Evolutionary conservation across 2,888 invertebrate genomes (phyloP).

Genomic region (Osmoderma eremita): DNA sequence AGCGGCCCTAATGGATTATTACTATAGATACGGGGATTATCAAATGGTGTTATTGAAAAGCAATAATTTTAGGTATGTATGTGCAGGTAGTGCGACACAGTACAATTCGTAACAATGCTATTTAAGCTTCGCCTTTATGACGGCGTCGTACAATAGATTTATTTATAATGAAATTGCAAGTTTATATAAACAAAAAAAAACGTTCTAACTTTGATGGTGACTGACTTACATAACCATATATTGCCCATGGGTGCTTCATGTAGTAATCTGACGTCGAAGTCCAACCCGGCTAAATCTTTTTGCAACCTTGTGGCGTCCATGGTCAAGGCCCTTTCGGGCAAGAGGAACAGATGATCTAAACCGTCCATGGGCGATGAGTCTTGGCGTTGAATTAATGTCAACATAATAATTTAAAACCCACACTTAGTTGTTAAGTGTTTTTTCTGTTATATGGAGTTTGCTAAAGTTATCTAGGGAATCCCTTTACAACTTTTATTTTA

Average conservation of each 20-base stretch:
- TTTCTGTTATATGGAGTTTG: too few species aligned
- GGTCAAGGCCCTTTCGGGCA: slow-evolving; percentile 67
- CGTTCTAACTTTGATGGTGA: neutral
- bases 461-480: too few species aligned
- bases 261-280: slow-evolving; percentile 67
- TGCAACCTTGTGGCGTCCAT: slow-evolving; percentile 68
- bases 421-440: too few species aligned
- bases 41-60: too few species aligned
- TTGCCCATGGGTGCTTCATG: slow-evolving; percentile 68
- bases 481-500: too few species aligned
- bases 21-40: too few species aligned
- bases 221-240: slow-evolving; percentile 70
- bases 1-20: too few species aligned
- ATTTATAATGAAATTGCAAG: too few species aligned
- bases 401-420: slow-evolving; percentile 41
- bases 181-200: neutral
- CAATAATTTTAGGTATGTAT: too few species aligned
- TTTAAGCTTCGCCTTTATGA: neutral
- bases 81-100: neutral
- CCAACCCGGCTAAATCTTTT: slow-evolving; percentile 67
- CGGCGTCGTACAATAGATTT: too few species aligned
- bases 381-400: slow-evolving; percentile 49
- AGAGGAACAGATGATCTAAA: slow-evolving; percentile 67
- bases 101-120: neutral
- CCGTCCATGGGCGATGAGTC: slow-evolving; percentile 64